phyloP scores from a whole-genome alignment of 2,113 vertebrate genomes.

The Rhadina sibilatrix region DNA sequence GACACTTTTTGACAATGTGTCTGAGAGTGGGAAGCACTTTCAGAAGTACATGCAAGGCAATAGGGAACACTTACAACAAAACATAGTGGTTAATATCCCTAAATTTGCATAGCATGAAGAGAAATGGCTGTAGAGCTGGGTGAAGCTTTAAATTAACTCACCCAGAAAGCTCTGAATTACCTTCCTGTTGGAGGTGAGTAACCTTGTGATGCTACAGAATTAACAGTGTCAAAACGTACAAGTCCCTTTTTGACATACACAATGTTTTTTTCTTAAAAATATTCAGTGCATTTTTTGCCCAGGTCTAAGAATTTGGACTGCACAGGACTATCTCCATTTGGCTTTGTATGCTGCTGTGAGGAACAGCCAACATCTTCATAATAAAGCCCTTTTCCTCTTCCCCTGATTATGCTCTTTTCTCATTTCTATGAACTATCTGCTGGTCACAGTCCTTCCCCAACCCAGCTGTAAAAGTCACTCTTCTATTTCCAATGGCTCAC shows the following conservation, averaged over 20 bases:
- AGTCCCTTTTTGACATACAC: not conserved
- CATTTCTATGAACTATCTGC: not conserved
- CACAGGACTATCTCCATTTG: not conserved
- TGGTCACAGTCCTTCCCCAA: not conserved
- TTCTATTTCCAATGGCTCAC: not conserved
- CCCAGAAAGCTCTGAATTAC: not conserved
- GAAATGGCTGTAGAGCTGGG: not conserved
- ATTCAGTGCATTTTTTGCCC: not conserved
- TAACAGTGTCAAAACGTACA: not conserved
- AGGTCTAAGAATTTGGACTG: not conserved
- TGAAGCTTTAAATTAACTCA: not conserved
- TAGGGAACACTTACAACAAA: not conserved
- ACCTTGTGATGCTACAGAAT: not conserved
- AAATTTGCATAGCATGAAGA: not conserved
- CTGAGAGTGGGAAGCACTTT: not conserved
- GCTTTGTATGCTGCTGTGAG: not conserved
- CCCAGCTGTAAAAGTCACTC: not conserved
- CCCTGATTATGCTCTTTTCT: not conserved
- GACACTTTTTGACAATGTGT: not conserved
- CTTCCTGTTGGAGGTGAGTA: not conserved
- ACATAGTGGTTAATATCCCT: not conserved
- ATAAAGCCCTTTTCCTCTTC: not conserved
- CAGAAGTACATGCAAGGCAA: not conserved
- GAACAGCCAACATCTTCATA: not conserved
- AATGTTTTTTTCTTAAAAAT: not conserved